Percentiles rank a stretch among this genome's conserved stretches.
These are phyloP conservation scores for Australoheros facetus DNA, from an alignment of 2,797 vertebrate species.

Conservation along the genomic window DNA sequence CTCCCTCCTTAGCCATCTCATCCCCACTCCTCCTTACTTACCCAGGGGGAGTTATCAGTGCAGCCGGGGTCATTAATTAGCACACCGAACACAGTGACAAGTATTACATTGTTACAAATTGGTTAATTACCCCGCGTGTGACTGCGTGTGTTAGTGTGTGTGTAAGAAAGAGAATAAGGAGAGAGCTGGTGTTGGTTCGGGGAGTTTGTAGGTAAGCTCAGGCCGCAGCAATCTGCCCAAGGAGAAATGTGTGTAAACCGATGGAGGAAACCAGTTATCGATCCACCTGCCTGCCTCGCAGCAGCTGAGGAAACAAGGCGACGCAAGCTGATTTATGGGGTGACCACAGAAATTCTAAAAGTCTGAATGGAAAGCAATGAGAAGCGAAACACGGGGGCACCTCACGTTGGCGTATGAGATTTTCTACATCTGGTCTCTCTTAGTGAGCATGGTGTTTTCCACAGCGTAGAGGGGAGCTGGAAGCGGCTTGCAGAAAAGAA, in stretches of 20 bases:
- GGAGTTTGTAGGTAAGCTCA: conserved; percentile 57
- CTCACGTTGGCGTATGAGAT: neutral
- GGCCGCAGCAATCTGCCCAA: conserved; percentile 64
- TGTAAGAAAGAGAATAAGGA: neutral
- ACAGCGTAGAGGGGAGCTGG: conserved; percentile 19
- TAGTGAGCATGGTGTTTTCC: conserved; percentile 24
- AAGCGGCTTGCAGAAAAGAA: conserved; percentile 37
- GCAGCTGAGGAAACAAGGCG: conserved; percentile 75
- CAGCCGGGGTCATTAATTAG: conserved; percentile 80
- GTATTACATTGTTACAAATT: conserved; percentile 85
- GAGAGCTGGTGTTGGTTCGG: conserved; percentile 14
- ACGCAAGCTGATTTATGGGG: conserved; percentile 74
- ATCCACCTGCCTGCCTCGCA: conserved; percentile 72
- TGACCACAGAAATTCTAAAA: conserved; percentile 46
- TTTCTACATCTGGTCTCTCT: conserved; percentile 25
- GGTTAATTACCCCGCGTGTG: conserved; percentile 78
- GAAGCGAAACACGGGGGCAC: neutral
- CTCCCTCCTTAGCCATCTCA: conserved; percentile 12
- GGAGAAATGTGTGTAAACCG: conserved; percentile 69
- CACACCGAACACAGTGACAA: conserved; percentile 74
- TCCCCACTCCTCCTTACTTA: conserved; percentile 18
- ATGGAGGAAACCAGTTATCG: conserved; percentile 82
- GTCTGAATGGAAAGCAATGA: conserved; percentile 18
- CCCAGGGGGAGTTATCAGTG: conserved; percentile 70
- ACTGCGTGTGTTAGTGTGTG: conserved; percentile 10